These are phyloP conservation scores for Hiodon tergisus DNA, from an alignment of 2,113 vertebrate genomes.

Conservation along the genomic window DNA sequence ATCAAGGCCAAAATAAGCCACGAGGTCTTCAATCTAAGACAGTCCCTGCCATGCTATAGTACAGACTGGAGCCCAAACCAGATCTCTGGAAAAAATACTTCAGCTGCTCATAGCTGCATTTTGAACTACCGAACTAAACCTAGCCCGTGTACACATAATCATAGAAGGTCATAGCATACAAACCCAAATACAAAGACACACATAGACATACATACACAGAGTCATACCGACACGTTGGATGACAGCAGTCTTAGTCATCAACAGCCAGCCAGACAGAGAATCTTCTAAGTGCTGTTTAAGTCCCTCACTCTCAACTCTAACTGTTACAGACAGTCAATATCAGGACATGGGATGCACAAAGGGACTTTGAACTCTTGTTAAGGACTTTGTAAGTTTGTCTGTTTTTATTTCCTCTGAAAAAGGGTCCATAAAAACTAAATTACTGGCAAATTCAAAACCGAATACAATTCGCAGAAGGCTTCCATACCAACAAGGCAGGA, in stretches of 20 bases:
- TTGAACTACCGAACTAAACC: background rate
- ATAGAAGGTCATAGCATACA: background rate
- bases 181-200: conserved; percentile 14
- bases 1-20: too few species aligned
- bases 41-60: too few species aligned
- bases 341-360: too few species aligned
- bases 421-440: background rate
- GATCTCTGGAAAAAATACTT: too few species aligned
- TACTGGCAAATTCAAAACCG: too few species aligned
- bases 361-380: background rate
- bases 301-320: conserved; percentile 29
- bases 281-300: background rate
- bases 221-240: conserved; percentile 27
- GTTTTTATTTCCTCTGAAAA: background rate
- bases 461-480: too few species aligned
- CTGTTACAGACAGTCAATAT: background rate
- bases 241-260: conserved; percentile 43
- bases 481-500: too few species aligned
- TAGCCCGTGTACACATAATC: background rate
- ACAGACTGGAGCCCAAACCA: too few species aligned
- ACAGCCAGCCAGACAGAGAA: conserved; percentile 26
- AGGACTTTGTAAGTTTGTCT: background rate
- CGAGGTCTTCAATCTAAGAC: too few species aligned
- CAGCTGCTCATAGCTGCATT: too few species aligned
- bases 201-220: background rate